Base-by-base conservation (phyloP, 2,797 vertebrate genomes). In the Labeo calbasu region DNA sequence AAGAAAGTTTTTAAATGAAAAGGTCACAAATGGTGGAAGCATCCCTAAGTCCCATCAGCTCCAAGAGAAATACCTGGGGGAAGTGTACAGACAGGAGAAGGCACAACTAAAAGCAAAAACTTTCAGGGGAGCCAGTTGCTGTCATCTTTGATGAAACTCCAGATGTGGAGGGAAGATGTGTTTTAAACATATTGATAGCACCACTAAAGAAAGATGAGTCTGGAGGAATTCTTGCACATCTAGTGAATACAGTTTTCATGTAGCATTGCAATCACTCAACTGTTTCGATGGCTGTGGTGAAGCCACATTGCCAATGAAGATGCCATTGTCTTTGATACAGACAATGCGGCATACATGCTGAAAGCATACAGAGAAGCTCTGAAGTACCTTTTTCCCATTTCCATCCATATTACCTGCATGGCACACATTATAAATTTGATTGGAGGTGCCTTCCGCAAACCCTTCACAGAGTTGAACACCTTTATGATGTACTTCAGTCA, bases 141-240 rank as follows among this genome's bases (percentile, higher is more conserved):
- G 85, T 89, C 7, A 87, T 88, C 25, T 90, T 88, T 77, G 82
- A 89, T 66, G 51, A 88, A 21, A 88, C 76, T 63, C 87, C 86
- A 83, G 78, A 88, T 40, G 79, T 86, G 14, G 84, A 90, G 43
- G 25, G 19, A 13, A 88, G 81, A 77, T 86, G 70, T 48, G 71
- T 86, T 0, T 65, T 88, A 28, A 89, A 89, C 48, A 86, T 51
- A 51, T 88, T 15, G 6, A 25, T 89, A 48, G 84, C 80, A 66
- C 86, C 77, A 1, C 63, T 88, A 5, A 66, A 92, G 36, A 90
- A 90, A 69, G 83, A 89, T 85, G 0, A 57, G 0, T 87, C 77
- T 73, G 84, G 83, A 28, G 83, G 77, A 28, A 87, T 88, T 4
- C 9, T 86, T 14, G 88, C 86, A 65, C 80, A 88, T 25, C 79